phyloP scores from a whole-genome alignment of 1,140 invertebrate genomes.

The Melitaea cinxia region DNA sequence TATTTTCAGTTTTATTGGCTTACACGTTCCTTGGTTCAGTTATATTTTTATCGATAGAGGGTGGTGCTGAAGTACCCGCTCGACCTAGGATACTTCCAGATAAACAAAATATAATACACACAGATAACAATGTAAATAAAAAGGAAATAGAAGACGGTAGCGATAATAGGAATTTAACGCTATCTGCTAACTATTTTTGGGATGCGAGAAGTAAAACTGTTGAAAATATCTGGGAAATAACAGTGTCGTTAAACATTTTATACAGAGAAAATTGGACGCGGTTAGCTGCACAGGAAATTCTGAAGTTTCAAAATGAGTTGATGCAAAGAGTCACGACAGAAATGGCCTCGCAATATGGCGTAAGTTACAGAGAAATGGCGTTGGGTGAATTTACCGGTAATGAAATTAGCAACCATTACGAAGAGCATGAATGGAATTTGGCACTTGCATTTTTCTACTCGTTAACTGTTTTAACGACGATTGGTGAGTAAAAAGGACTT shows the following conservation, averaged over 20 bases:
- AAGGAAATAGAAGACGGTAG: constrained; percentile 65
- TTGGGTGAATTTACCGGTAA: constrained; percentile 70
- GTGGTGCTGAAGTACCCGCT: constrained; percentile 72
- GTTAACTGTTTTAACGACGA: constrained; percentile 96
- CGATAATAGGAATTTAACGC: constrained; percentile 70
- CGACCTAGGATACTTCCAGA: constrained; percentile 76
- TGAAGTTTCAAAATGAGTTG: constrained; percentile 89
- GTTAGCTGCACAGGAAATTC: constrained; percentile 78
- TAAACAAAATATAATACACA: constrained; percentile 70
- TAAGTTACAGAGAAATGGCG: constrained; percentile 79
- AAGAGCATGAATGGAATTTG: constrained; percentile 93
- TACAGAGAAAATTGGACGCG: constrained; percentile 97
- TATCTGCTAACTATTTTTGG: constrained; percentile 78
- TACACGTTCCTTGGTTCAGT: constrained; percentile 96
- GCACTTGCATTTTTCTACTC: constrained; percentile 97
- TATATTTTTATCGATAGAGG: constrained; percentile 95
- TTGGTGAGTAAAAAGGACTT: constrained; percentile 87
- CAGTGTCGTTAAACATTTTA: constrained; percentile 95
- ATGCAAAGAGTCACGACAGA: constrained; percentile 90
- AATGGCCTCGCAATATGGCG: constrained; percentile 82
- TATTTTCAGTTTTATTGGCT: constrained; percentile 92
- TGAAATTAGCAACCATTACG: constrained; percentile 69
- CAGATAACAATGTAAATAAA: constrained; percentile 55
- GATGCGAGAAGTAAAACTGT: constrained; percentile 88
- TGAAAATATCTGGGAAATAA: constrained; percentile 97